Conservation (phyloP, 2,888 invertebrate species). For the Aspidiotus rigidus region DNA sequence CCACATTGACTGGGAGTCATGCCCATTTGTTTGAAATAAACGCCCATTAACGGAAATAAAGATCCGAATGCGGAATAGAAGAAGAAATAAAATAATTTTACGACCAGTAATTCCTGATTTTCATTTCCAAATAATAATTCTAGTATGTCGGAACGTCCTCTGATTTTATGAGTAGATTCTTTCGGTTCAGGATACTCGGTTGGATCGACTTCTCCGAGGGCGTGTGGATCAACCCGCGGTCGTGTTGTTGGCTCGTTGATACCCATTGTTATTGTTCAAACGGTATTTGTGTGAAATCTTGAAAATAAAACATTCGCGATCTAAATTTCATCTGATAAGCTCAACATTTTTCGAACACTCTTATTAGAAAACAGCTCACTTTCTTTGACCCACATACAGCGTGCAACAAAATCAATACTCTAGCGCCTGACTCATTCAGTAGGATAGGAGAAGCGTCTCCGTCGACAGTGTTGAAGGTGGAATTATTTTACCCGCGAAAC, state of each 20-base stretch:
- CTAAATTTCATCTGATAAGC: not conserved
- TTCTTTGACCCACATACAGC: conserved; percentile 24
- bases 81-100: conserved; percentile 97
- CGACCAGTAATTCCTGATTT: conserved; percentile 83
- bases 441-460: no score
- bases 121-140: conserved; percentile 70
- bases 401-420: conserved; percentile 21
- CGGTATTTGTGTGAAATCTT: not conserved
- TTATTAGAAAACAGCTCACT: conserved; percentile 10
- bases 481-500: no score
- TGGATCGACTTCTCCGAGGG: conserved; percentile 77
- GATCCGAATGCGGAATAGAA: conserved; percentile 99
- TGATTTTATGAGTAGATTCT: conserved; percentile 81
- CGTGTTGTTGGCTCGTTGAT: not conserved
- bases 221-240: conserved; percentile 65
- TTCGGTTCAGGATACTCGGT: conserved; percentile 68
- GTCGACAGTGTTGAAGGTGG: no score
- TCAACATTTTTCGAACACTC: conserved; percentile 9
- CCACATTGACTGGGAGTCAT: conserved; percentile 97
- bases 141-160: conserved; percentile 73
- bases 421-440: conserved; percentile 14
- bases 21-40: conserved; percentile 99
- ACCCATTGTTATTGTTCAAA: not conserved
- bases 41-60: conserved; percentile 93
- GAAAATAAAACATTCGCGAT: not conserved